phyloP scores from a whole-genome alignment of 2,113 vertebrate species.

The Glaucidium brasilianum region DNA sequence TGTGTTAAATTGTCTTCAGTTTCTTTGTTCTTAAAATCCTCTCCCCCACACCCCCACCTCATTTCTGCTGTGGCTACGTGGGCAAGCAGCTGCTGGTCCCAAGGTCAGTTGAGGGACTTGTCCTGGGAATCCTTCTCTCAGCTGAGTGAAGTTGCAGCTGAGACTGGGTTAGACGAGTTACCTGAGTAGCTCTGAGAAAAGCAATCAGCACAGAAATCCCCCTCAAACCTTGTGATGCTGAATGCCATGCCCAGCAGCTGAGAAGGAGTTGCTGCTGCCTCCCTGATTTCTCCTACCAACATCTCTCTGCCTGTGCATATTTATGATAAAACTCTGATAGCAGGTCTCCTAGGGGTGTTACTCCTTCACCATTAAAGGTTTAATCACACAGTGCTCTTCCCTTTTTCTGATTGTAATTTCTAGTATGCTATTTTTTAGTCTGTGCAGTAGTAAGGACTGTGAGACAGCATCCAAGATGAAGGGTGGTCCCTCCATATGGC shows the following conservation, averaged over 20 bases:
- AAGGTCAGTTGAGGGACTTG: neutral
- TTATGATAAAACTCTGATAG: neutral
- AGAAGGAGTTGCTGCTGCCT: neutral
- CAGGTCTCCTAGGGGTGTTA: neutral
- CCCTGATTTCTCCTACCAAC: neutral
- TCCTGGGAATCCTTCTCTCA: neutral
- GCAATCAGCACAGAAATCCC: neutral
- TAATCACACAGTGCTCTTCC: neutral
- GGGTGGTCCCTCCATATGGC: neutral
- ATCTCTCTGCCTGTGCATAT: neutral
- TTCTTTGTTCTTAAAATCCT: neutral
- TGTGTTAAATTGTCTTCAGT: neutral
- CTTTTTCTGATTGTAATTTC: neutral
- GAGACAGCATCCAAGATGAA: neutral
- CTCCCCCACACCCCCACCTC: neutral
- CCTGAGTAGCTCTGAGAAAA: neutral
- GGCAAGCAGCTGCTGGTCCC: neutral
- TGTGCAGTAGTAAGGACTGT: neutral
- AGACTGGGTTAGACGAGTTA: neutral
- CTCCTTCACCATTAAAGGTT: neutral
- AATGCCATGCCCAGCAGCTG: neutral
- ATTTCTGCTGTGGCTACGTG: neutral
- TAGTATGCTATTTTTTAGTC: neutral
- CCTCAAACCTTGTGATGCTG: neutral
- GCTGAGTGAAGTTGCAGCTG: neutral